Conservation (phyloP, 2,888 invertebrate genomes). For the Reticulitermes lucifugus region DNA sequence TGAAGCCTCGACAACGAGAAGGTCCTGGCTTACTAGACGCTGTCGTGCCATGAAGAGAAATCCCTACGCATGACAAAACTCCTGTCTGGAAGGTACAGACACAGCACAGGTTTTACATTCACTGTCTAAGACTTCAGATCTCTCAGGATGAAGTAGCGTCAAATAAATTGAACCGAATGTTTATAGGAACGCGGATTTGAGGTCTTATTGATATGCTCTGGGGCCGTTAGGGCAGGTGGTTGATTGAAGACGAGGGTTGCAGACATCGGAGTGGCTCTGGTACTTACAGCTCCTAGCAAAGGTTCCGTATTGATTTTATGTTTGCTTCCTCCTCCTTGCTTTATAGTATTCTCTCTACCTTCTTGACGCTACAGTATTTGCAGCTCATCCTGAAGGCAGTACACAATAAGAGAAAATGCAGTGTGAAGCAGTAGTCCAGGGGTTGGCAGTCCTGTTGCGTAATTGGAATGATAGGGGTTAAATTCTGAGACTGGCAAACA, state of each 20-base stretch:
- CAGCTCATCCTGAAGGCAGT: neutral
- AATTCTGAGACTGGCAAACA: no score
- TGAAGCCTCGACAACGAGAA: no score
- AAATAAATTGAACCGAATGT: neutral
- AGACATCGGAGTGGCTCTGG: neutral
- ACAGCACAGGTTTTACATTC: no score
- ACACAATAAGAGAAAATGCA: no score
- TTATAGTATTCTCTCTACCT: neutral
- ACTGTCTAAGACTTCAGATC: no score
- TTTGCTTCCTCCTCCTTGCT: neutral
- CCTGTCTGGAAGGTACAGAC: no score
- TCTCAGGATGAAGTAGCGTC: neutral
- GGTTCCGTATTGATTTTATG: conserved; percentile 7
- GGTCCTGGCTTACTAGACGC: no score
- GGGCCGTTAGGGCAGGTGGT: neutral
- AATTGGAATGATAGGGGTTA: no score
- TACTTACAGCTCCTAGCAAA: neutral
- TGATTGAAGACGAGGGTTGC: neutral
- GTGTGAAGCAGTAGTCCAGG: no score
- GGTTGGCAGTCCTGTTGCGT: no score
- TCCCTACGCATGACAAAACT: no score
- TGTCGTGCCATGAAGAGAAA: no score
- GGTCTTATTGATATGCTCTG: neutral
- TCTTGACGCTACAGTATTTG: neutral
- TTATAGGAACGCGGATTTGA: neutral